Base-by-base conservation (phyloP, 1,140 invertebrate species). In the Psilanteris sp. region DNA sequence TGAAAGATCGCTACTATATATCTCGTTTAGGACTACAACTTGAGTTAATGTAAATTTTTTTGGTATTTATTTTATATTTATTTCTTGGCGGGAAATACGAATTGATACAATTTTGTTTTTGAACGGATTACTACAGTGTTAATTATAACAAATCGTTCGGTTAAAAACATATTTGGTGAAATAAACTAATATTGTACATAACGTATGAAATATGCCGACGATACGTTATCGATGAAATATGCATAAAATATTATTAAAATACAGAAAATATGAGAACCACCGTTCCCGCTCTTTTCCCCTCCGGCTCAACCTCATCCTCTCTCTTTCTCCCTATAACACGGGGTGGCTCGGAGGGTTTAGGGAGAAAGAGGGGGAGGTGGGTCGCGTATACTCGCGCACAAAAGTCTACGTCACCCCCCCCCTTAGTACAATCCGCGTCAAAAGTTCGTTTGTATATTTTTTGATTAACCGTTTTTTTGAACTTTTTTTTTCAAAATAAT, bases 211-310 rank as follows among this genome's bases (percentile, higher is more conserved):
- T 7, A 22, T 9, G 20, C n/a, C 10, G 15, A 14, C 43, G 13
- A 50, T 37, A 39, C 16, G 14, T 67, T 11, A 15, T 20, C 31
- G 11, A n/a, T 43, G 31, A 46, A 83, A 54, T 36, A 46, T 55
- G 62, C 62, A 66, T 59, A 50, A 71, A 61, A 31, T 54, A 46
- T 62, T 84, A 84, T 83, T 77, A 81, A 82, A 82, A 81, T 76
- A 79, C 72, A 52, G 57, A 72, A 85, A 85, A 86, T 79, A 86
- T 87, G 85, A 87, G 85, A 87, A 86, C 84, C 85, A 75, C 79
- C 78, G 80, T 31, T 41, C 64, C 41, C 55, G 44, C 55, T 76
- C 41, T 52, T 24, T 66, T 26, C 74, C 37, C 67, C 71, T 44
- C 71, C 27, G 39, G 13, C 62, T 48, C 48, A 66, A 61, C 59